A percentile compares a stretch with the other conserved stretches of the same genome.
phyloP scores from a whole-genome alignment of 2,797 vertebrate genomes.

The Sciaenops ocellatus region DNA sequence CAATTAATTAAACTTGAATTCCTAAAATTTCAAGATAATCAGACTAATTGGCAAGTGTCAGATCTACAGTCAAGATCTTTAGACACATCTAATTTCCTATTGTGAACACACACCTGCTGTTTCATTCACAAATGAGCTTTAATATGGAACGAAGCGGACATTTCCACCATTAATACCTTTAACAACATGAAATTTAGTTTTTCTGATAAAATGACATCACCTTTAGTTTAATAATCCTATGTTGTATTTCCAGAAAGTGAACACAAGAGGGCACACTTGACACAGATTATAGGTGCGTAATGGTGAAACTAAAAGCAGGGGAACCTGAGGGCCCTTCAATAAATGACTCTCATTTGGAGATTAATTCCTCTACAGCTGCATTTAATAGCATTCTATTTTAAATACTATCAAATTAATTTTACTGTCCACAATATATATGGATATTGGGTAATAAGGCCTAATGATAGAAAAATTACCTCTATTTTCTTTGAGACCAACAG shows the following conservation, averaged over 20 bases:
- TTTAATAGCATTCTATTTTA: background rate
- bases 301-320: background rate
- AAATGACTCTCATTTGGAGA: background rate
- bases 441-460: background rate
- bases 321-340: background rate
- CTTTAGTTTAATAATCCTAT: rapidly evolving
- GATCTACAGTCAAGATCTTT: too few relatives aligned
- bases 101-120: background rate
- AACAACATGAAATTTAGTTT: background rate
- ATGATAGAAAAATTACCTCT: background rate
- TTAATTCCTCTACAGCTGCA: background rate
- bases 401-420: background rate
- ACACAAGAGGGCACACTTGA: constrained; percentile 65
- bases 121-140: background rate
- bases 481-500: background rate
- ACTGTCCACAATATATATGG: background rate
- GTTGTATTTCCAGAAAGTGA: constrained; percentile 16
- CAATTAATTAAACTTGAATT: background rate
- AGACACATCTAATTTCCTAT: too few relatives aligned
- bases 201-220: background rate
- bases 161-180: background rate
- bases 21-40: background rate
- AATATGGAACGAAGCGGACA: background rate
- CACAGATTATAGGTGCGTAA: background rate
- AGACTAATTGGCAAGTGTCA: background rate